Evolutionary conservation across 2,888 invertebrate genomes (phyloP), one percentile per base, ranked within the genome.

Genomic region (Cephus pulcher): DNA sequence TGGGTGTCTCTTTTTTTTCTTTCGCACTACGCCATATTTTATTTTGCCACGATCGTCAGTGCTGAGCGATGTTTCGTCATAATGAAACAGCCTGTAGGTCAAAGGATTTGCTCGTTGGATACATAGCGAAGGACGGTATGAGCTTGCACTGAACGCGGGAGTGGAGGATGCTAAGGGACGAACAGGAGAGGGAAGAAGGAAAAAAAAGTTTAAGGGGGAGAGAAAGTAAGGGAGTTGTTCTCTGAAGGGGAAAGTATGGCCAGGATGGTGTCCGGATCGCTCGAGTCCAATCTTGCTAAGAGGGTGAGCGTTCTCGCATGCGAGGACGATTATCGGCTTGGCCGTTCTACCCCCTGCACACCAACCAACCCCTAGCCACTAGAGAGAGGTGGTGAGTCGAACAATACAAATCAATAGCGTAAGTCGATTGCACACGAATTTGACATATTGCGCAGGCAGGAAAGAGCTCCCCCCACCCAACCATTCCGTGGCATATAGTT

Each of bases 401-500:
- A 82, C 84, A 80, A 84, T 84, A 84, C 83, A 83, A 83, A 82
- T 84, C 82, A 82, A 85, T 84, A 80, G 80, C 74, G 79, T 80
- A 82, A 82, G 82, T 82, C 81, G 81, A 80, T 81, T 83, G 80
- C 79, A 81, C 80, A 76, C 75, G 82, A 84, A 82, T 82, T 82
- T 83, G 82, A 82, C 84, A 83, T 84, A 84, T 84, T 83, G 82
- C 81, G 76, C 74, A 81, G 80, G 76, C 78, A 80, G 81, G 78
- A 82, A 81, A 80, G 78, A 78, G 73, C 79, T 71, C 74, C 56
- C 80, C 80, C 35, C 12, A 0, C 35, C 35, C 12, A 35, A 3
- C 35, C 76, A 74, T 78, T 35, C 15, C 15, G 15, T 15, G 4
- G 40, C 12, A 4, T 40, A 40, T 40, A 40, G 40, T 40, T 40